Conservation (phyloP, 1,140 invertebrate species). For the Bombus pascuorum region DNA sequence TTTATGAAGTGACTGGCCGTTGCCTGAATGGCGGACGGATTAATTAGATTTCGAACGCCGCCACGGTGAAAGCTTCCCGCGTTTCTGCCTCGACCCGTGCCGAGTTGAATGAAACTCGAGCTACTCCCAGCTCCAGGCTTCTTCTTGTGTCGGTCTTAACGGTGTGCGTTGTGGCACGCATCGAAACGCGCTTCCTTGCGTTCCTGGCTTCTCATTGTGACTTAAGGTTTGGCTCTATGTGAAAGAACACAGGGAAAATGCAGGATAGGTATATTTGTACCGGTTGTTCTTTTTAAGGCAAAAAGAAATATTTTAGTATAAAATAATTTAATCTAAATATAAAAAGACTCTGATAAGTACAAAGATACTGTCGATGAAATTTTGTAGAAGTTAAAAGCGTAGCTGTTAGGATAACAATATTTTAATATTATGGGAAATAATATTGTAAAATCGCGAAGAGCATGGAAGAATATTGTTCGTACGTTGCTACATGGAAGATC, state of each 20-base stretch:
- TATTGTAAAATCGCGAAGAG: too few relatives aligned
- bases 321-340: not conserved
- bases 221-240: not conserved
- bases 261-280: too few relatives aligned
- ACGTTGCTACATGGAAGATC: too few relatives aligned
- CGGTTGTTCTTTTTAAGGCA: too few relatives aligned
- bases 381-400: too few relatives aligned
- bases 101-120: conserved; percentile 27
- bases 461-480: not conserved
- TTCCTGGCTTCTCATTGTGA: not conserved
- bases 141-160: not conserved
- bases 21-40: conserved; percentile 24
- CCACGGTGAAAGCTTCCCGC: conserved; percentile 34
- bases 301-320: not conserved
- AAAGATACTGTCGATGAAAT: too few relatives aligned
- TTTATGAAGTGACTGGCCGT: conserved; percentile 39
- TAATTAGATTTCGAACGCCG: conserved; percentile 46
- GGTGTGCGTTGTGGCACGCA: conserved; percentile 25
- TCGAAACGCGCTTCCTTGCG: not conserved
- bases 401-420: not conserved
- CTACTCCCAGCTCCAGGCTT: not conserved
- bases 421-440: not conserved
- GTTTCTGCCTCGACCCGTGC: conserved; percentile 9
- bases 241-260: not conserved
- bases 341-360: not conserved